Conservation (phyloP, 2,113 vertebrate species). For the Neolamprologus falcicula region DNA sequence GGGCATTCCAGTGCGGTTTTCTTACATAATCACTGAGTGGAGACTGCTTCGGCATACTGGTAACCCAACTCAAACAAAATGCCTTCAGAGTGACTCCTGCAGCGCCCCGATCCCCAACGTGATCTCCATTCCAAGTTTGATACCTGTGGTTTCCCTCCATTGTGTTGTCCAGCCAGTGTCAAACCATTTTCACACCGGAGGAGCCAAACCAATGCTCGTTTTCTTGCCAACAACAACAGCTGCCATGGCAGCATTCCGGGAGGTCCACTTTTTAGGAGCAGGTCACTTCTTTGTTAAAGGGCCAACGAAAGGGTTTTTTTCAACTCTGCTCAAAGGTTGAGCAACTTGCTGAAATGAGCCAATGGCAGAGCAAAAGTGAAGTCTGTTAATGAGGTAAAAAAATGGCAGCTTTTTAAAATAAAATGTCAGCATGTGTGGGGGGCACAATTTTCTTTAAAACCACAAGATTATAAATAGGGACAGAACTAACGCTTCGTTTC, state of each 20-base stretch:
- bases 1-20: neutral
- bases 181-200: constrained; percentile 32
- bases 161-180: constrained; percentile 21
- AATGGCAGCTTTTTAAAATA: neutral
- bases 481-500: neutral
- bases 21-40: neutral
- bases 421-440: neutral
- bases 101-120: neutral
- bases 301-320: neutral
- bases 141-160: constrained; percentile 37
- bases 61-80: neutral
- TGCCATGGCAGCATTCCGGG: constrained; percentile 39
- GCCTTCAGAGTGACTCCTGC: neutral
- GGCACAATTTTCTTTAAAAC: neutral
- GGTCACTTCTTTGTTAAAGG: neutral
- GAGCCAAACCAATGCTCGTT: constrained; percentile 32
- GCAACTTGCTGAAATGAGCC: neutral
- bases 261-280: constrained; percentile 33
- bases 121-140: neutral
- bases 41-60: neutral
- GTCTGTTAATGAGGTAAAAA: neutral
- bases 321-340: neutral
- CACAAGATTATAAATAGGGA: neutral
- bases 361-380: neutral
- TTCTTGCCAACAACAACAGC: constrained; percentile 44